Percentiles rank a stretch among this genome's conserved stretches.
phyloP scores from a whole-genome alignment of 2,113 vertebrate genomes.

The Arvicanthis niloticus region DNA sequence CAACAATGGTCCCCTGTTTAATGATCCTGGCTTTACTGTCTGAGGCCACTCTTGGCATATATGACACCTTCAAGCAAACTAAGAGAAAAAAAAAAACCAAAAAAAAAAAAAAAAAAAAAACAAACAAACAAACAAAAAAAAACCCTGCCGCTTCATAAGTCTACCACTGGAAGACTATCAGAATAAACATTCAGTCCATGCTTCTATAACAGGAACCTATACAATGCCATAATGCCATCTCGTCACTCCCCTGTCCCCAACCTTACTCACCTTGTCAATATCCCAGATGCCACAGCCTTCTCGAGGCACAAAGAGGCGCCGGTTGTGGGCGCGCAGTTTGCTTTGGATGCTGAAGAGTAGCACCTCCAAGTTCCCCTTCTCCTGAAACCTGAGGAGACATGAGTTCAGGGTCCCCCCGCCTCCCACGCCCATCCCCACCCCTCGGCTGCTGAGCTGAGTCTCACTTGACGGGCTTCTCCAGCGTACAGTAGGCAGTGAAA shows the following conservation, averaged over 20 bases:
- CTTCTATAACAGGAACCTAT: background rate
- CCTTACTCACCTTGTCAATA: conserved; percentile 93
- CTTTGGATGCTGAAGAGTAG: conserved; percentile 99
- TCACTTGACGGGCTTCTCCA: conserved; percentile 97
- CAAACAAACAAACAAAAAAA: too few species aligned
- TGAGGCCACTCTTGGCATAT: background rate
- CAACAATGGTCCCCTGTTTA: rapidly evolving
- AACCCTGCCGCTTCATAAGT: background rate
- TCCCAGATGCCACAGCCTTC: conserved; percentile 96
- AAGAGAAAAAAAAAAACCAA: too few species aligned
- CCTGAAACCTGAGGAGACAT: conserved; percentile 92
- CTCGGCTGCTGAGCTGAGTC: conserved; percentile 29
- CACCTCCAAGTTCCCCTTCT: conserved; percentile 97
- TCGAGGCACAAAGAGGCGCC: conserved; percentile 93
- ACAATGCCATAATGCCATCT: too few species aligned
- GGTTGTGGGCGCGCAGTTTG: conserved; percentile 96
- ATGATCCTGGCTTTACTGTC: background rate
- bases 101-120: too few species aligned
- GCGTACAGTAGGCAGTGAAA: conserved; percentile 96
- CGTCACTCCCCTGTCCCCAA: background rate
- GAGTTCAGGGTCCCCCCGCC: background rate
- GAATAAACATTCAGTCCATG: background rate
- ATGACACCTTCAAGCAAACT: background rate
- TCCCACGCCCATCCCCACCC: background rate
- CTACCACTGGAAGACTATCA: background rate